phyloP scores from a whole-genome alignment of 2,797 vertebrate genomes.

The Alca torda region DNA sequence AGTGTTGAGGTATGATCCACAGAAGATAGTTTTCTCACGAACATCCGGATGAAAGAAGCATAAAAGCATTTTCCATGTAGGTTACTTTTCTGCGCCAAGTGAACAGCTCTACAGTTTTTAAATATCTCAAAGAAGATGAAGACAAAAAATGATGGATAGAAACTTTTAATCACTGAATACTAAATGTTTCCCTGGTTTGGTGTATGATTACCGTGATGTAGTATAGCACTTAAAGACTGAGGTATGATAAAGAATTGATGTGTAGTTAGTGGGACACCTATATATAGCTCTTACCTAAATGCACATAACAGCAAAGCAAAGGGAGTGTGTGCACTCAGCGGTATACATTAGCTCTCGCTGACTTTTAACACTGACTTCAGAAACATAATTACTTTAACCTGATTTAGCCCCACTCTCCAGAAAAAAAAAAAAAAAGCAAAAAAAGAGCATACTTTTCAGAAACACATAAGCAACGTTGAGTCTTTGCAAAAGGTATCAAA shows the following conservation, averaged over 20 bases:
- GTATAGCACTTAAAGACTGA: neutral
- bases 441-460: neutral
- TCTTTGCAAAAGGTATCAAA: neutral
- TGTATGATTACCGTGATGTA: neutral
- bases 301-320: neutral
- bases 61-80: neutral
- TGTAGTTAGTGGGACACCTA: slow-evolving; percentile 17
- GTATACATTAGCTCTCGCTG: neutral
- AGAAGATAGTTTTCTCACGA: neutral
- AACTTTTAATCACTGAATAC: neutral
- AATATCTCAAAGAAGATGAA: neutral
- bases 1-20: neutral
- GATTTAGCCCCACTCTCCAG: neutral
- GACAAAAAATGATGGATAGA: neutral
- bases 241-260: slow-evolving; percentile 53
- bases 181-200: neutral
- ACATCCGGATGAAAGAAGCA: neutral
- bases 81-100: neutral
- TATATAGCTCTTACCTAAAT: slow-evolving; percentile 48
- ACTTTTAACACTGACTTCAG: slow-evolving; percentile 26
- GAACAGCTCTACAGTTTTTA: neutral
- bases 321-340: neutral
- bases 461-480: fast-evolving
- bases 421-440: neutral
- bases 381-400: slow-evolving; percentile 22